Base-by-base conservation (phyloP, 1,140 invertebrate genomes). In the Penaeus chinensis region DNA sequence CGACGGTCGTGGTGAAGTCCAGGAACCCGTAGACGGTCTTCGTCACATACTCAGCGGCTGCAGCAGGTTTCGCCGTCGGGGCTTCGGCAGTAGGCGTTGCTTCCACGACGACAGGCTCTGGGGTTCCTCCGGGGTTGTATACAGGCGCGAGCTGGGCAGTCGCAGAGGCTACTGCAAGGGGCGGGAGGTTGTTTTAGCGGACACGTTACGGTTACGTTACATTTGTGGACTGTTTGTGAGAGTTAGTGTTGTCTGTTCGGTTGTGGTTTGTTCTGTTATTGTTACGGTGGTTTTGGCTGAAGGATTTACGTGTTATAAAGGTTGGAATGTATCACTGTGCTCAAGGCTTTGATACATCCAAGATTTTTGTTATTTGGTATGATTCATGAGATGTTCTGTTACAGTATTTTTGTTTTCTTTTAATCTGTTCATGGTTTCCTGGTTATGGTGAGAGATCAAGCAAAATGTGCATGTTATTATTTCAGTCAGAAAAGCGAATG, bases 1-100 rank as follows among this genome's bases (percentile, higher is more conserved):
- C 96, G 90, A 97, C 96, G 0, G 96, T 97, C 0, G 96, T 97
- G 7, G 96, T 96, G 91, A 97, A 97, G 92, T 97, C 96, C 60
- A 97, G 92, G 92, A 97, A 97, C 20, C 96, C 96, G 90, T 97
- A 96, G n/a, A 97, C 96, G 2, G 96, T 97, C 92, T 97, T 96
- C 7, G 93, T 94, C 18, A 92, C 84, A 69, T 86, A 89, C 18
- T 76, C 78, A 27, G 71, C 47, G 27, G 54, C 20, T 18, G 77
- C 47, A 22, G 74, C 62, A 61, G 69, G 83, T 7, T 60, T 32
- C 61, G 27, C 61, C n/a, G 63, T 27, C 27, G 69, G 22, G 27
- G 83, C 77, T 20, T 81, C 80, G 19, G 61, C 74, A 90, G 78
- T 47, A 76, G 90, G 54, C 16, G 74, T 85, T 10, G 83, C 74